Evolutionary conservation across 1,140 invertebrate species (phyloP).

Genomic region (Colletes gigas): DNA sequence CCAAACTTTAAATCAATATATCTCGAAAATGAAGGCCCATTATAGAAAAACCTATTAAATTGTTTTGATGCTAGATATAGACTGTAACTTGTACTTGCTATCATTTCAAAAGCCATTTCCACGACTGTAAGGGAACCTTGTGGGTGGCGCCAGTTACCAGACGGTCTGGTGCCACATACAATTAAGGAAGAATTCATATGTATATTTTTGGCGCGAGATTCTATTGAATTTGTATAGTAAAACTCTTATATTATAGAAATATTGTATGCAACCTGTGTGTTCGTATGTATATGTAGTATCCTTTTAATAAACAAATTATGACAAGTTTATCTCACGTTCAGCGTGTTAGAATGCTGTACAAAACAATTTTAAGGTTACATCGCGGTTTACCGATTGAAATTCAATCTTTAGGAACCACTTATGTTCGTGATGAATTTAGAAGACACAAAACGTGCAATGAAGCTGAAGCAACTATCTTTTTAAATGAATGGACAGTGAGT

Average conservation of each 20-base stretch:
- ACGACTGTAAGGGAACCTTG: too few relatives aligned
- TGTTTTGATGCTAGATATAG: too few relatives aligned
- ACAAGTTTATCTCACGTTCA: slow-evolving; percentile 81
- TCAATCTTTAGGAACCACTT: slow-evolving; percentile 89
- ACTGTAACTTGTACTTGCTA: too few relatives aligned
- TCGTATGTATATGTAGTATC: slow-evolving; percentile 13
- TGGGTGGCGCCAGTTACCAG: too few relatives aligned
- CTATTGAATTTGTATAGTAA: not conserved
- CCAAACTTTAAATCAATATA: too few relatives aligned
- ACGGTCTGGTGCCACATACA: too few relatives aligned
- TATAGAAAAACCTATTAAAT: too few relatives aligned
- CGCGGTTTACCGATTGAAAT: slow-evolving; percentile 90
- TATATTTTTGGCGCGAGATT: slow-evolving; percentile 4
- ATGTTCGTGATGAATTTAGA: slow-evolving; percentile 94
- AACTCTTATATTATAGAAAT: not conserved
- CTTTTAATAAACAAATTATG: slow-evolving; percentile 49
- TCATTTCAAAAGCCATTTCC: too few relatives aligned
- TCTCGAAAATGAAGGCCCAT: too few relatives aligned
- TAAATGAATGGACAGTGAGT: slow-evolving; percentile 94
- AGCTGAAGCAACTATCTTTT: slow-evolving; percentile 88
- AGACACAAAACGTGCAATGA: slow-evolving; percentile 90
- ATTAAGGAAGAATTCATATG: too few relatives aligned
- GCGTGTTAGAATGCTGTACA: slow-evolving; percentile 90
- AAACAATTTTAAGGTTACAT: slow-evolving; percentile 93
- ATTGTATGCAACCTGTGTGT: not conserved